Base-by-base conservation (phyloP, 2,113 vertebrate species). In the Hemibagrus wyckioides region DNA sequence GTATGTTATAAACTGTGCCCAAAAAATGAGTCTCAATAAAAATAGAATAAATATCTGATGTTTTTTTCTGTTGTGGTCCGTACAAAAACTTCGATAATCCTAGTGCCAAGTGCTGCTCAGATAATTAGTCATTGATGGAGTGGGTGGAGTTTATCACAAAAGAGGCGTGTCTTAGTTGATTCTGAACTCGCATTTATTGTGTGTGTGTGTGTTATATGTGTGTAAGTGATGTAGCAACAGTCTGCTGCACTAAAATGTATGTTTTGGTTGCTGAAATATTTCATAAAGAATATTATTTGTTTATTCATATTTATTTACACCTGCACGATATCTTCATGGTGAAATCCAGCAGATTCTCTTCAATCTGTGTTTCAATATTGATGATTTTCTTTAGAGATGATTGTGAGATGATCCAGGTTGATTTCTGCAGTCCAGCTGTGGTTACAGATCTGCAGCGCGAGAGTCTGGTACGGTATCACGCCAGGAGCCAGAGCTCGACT, bases 341-440 rank as follows among this genome's bases (percentile, higher is more conserved):
- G 13, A 63, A 30, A 14, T 11, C 6, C 33, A 33, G 30, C 63
- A 33, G 14, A 63, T 30, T n/a, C n/a, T n/a, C n/a, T n/a, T n/a
- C n/a, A n/a, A n/a, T n/a, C n/a, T n/a, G n/a, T n/a, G n/a, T n/a
- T n/a, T n/a, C n/a, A n/a, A n/a, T n/a, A n/a, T n/a, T n/a, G n/a
- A n/a, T n/a, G n/a, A n/a, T n/a, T n/a, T n/a, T n/a, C n/a, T n/a
- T n/a, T 23, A 21, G n/a, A 30, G 75, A 77, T 77, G 28, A 79
- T n/a, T 41, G 10, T 7, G 79, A 81, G 33, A 80, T 80, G 79
- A 80, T 80, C 13, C 79, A 39, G 79, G 59, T 59, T 81, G 54
- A 81, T 81, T 59, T 59, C 54, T 57, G 79, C 54, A 3, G 54
- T 81, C 79, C 79, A 41, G 79, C 79, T 81, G 79, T 17, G 41